Evolutionary conservation across 2,113 vertebrate genomes (phyloP), one percentile per base, ranked within the genome.

Genomic region (Tapirus terrestris): DNA sequence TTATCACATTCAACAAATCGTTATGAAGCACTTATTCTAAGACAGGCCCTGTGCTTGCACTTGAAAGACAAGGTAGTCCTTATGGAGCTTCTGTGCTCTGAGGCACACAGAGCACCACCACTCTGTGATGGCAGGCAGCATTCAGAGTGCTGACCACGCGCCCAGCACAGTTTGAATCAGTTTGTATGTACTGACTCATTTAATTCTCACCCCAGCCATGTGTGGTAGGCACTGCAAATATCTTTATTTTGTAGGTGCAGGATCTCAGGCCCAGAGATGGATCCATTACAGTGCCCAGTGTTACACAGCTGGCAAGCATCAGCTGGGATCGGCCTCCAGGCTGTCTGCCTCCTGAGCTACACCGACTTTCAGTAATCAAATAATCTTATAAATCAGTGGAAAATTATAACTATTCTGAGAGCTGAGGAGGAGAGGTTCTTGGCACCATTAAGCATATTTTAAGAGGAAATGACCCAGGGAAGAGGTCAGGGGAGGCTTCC

Each of bases 161-260:
- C 7, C 43, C 4, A 0, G 33, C 31, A 3, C 61, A 9, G 0
- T 9, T 3, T 51, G 16, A 29, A 51, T 48, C 33, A 21, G 63
- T 31, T 27, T 8, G 2, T 43, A 1, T 21, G 45, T 1, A 16
- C 25, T 31, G 18, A 12, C 8, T 12, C 43, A 43, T n/a, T 17
- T 20, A 12, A 13, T 68, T 81, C 31, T 68, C 61, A 68, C 14
- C 39, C 13, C 3, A 39, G 25, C 13, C 23, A 29, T 10, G 0
- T 53, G 12, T 5, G 39, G 31, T 31, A 33, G 33, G 43, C n/a
- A 33, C 14, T 43, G 23, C 2, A 3, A 6, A 25, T 27, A 6
- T 93, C 91, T 97, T 72, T 16, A 9, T 82, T 94, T 97, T 73
- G 73, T 25, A 97, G 94, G 91, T 93, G 93, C 86, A 63, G 93